Conservation (phyloP, 2,797 vertebrate genomes). For the Protosalanx chinensis region DNA sequence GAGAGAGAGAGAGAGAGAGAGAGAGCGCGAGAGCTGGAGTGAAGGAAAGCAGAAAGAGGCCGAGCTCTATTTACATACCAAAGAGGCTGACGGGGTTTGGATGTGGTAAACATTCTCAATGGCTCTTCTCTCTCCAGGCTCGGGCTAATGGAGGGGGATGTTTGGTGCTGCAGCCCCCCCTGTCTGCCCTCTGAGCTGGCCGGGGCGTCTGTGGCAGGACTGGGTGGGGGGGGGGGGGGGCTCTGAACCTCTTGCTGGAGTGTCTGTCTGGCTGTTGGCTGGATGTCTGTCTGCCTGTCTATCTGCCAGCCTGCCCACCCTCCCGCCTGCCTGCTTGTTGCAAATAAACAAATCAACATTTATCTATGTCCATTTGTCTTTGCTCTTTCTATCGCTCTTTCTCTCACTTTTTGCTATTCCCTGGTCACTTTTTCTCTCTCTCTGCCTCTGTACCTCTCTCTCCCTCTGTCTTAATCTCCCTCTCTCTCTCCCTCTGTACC, state of each 20-base stretch:
- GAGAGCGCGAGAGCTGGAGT: too few species aligned
- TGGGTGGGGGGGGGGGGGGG: background rate
- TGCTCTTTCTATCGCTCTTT: background rate
- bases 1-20: too few species aligned
- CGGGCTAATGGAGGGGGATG: constrained; percentile 40
- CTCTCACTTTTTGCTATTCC: background rate
- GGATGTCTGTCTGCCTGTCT: too few species aligned
- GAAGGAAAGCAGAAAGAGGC: too few species aligned
- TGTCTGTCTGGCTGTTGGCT: too few species aligned
- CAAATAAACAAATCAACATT: too few species aligned
- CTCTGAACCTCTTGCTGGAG: background rate
- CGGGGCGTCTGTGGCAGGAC: constrained; percentile 21
- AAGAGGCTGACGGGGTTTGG: constrained; percentile 25
- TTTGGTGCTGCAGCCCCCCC: background rate
- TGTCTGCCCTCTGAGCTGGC: constrained; percentile 24
- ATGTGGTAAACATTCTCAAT: constrained; percentile 27
- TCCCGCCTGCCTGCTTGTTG: too few species aligned
- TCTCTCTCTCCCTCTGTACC: constrained; percentile 40
- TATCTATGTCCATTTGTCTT: background rate
- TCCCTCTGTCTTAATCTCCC: constrained; percentile 17
- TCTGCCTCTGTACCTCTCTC: constrained; percentile 7
- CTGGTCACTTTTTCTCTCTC: background rate
- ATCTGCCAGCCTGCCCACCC: too few species aligned
- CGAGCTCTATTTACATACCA: constrained; percentile 42
- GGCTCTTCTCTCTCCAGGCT: constrained; percentile 1